Conservation (phyloP, 2,797 vertebrate species). For the Enteromius fasciolatus region DNA sequence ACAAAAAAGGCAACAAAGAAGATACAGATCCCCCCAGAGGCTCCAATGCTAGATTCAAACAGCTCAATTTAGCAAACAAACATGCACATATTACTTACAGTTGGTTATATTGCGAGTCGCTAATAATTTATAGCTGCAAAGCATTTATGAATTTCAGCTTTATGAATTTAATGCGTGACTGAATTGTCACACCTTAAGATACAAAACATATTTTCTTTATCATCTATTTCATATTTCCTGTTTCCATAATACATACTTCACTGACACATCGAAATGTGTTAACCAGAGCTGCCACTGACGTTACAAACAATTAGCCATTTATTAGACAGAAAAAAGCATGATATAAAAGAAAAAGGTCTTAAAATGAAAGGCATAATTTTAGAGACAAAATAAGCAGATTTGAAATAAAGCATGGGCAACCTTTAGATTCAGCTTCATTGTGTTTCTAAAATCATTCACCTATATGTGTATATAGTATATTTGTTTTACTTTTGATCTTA, state of each 20-base stretch:
- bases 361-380: too few species aligned
- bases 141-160: background rate
- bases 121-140: background rate
- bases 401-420: too few species aligned
- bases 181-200: background rate
- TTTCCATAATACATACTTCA: background rate
- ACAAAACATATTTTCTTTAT: background rate
- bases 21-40: background rate
- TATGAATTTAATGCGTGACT: background rate
- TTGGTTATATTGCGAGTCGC: background rate
- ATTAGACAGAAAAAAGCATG: background rate
- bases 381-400: too few species aligned
- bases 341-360: too few species aligned
- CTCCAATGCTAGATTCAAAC: background rate
- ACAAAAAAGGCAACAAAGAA: background rate
- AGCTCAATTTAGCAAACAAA: background rate
- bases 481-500: too few species aligned
- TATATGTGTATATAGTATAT: too few species aligned
- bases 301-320: background rate
- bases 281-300: background rate
- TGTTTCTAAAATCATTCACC: too few species aligned
- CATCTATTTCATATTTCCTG: background rate
- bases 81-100: background rate
- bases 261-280: too few species aligned
- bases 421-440: too few species aligned